Base-by-base conservation (phyloP, 2,113 vertebrate species). In the Misgurnus mizolepis region DNA sequence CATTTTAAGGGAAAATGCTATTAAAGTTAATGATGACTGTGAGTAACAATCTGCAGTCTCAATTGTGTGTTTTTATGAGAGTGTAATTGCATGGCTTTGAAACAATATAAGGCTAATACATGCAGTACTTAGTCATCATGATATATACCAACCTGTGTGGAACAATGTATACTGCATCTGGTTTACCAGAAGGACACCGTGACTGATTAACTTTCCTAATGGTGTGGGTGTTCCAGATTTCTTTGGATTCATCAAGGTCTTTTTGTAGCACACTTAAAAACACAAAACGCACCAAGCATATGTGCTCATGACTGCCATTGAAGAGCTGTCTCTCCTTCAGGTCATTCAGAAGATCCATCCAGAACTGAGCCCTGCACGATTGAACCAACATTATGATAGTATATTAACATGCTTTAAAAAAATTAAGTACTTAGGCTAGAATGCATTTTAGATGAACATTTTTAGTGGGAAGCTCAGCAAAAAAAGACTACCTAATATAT, bases 291-390 rank as follows among this genome's bases (percentile, higher is more conserved):
- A 80, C 6, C 14, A 80, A 73, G 55, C 76, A 62, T 56, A 66
- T 83, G 27, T 83, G 77, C 40, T 67, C 43, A 27, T 76, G 58
- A 34, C 82, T 82, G 45, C 80, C 80, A 82, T 82, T 82, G 18
- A 79, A 85, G 34, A 82, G 71, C 22, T 80, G 70, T 15, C 67
- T 66, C 68, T 72, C 79, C 39, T 62, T 70, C 60, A 84, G 27
- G 12, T 84, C 69, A 53, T 45, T 74, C 7, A 84, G 62, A 2
- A 80, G 53, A 45, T 81, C 69, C 71, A 79, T 82, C 64, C 64
- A 78, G 15, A 75, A 62, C 41, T 70, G 43, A 62, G 15, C 15
- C 45, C 69, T 73, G 40, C 41, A 17, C 22, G 22, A 22, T 22
- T 22, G 22, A 22, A 22, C 22, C 22, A 22, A 22, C 22, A 22